Conservation (phyloP, 53 echinoderm and acorn worm genomes). For the Luidia sarsii region DNA sequence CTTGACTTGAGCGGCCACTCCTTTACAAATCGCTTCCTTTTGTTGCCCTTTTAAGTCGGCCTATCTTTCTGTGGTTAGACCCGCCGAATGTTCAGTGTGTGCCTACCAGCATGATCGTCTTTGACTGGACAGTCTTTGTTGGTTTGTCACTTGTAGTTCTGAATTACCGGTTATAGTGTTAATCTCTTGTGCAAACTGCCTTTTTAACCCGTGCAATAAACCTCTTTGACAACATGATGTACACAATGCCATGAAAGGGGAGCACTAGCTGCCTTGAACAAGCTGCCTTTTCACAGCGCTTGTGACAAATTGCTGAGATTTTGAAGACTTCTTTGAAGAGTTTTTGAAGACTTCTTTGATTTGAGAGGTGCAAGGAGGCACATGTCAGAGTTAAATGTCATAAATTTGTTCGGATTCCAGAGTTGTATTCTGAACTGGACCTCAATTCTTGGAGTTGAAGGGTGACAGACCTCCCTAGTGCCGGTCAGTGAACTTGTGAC, state of each 20-base stretch:
- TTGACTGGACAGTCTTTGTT: no score
- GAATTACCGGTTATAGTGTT: conserved; percentile 15
- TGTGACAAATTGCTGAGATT: no score
- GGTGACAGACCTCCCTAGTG: conserved; percentile 3
- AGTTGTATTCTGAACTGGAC: no score
- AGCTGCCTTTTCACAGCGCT: no score
- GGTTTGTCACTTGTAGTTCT: conserved; percentile 20
- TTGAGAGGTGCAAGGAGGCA: no score
- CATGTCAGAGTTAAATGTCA: no score
- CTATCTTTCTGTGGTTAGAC: not conserved
- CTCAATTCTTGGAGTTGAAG: not conserved
- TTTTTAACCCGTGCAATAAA: conserved; percentile 38
- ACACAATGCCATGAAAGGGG: no score
- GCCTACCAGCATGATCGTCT: no score
- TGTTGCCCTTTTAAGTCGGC: conserved; percentile 6
- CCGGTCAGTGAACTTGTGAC: conserved; percentile 42
- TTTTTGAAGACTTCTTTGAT: no score
- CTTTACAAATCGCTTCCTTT: not conserved
- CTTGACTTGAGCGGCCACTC: conserved; percentile 5
- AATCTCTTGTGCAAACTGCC: conserved; percentile 47
- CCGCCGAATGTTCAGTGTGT: not conserved
- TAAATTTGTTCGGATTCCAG: no score
- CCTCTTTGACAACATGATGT: not conserved
- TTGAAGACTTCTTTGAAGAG: no score
- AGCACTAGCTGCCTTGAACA: no score